These are phyloP conservation scores for Bathynomus jamesi DNA, from an alignment of 1,140 invertebrate genomes.

Conservation along the genomic window DNA sequence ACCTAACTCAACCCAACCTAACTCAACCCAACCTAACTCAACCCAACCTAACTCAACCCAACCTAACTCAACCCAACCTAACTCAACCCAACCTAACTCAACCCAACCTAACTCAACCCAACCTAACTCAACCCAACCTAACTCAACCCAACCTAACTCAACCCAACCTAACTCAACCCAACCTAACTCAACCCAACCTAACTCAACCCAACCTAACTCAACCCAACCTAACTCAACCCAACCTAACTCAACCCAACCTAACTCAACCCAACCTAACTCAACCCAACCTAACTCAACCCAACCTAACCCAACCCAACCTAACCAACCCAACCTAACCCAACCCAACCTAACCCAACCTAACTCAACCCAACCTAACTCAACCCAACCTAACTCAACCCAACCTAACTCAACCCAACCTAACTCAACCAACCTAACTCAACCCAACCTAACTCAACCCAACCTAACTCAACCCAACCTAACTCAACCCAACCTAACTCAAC, in stretches of 20 bases:
- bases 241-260: conserved; percentile 6
- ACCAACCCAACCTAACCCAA: no score
- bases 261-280: conserved; percentile 4
- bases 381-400: background rate
- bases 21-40: conserved; percentile 24
- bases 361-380: background rate
- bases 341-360: background rate
- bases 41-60: conserved; percentile 25
- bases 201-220: conserved; percentile 4
- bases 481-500: background rate
- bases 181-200: conserved; percentile 4
- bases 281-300: background rate
- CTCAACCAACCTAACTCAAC: no score
- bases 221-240: conserved; percentile 1
- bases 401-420: background rate
- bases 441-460: background rate
- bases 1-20: conserved; percentile 26
- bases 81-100: conserved; percentile 25
- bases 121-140: conserved; percentile 25
- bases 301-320: no score
- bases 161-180: conserved; percentile 21
- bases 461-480: background rate
- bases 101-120: conserved; percentile 28
- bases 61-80: conserved; percentile 27
- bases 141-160: conserved; percentile 23